Percentiles rank a stretch among this genome's conserved stretches.
phyloP scores from a whole-genome alignment of 2,113 vertebrate genomes.

The Climacteris rufus region DNA sequence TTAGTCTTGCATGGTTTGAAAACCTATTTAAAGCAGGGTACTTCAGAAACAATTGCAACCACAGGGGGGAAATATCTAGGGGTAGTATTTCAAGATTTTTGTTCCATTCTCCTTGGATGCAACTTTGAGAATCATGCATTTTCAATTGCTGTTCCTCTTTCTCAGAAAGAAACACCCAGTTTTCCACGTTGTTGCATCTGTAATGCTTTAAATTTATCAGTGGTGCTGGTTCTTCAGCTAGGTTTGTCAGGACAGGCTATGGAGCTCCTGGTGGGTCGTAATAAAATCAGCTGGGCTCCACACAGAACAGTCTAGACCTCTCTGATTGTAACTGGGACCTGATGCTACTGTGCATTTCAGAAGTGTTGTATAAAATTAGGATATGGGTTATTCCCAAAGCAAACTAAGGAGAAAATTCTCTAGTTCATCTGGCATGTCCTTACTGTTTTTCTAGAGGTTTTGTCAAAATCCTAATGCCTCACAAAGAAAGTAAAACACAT shows the following conservation, averaged over 20 bases:
- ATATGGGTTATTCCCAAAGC: not conserved
- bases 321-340: not conserved
- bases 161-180: not conserved
- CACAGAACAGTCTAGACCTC: not conserved
- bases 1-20: conserved; percentile 35
- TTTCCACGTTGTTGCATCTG: not conserved
- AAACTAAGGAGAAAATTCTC: not conserved
- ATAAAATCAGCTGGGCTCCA: not conserved
- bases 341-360: not conserved
- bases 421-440: not conserved
- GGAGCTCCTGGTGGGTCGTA: not conserved
- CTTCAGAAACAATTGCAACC: conserved; percentile 21
- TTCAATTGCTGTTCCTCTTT: not conserved
- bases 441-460: not conserved
- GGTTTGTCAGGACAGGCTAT: not conserved
- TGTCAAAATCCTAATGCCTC: not conserved
- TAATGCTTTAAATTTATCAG: not conserved
- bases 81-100: conserved; percentile 2
- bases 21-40: conserved; percentile 32
- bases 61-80: not conserved
- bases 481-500: not conserved
- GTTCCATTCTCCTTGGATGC: not conserved
- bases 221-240: not conserved
- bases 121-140: not conserved
- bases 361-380: not conserved